phyloP scores from a whole-genome alignment of 2,888 invertebrate species.

The Keiferia lycopersicella region DNA sequence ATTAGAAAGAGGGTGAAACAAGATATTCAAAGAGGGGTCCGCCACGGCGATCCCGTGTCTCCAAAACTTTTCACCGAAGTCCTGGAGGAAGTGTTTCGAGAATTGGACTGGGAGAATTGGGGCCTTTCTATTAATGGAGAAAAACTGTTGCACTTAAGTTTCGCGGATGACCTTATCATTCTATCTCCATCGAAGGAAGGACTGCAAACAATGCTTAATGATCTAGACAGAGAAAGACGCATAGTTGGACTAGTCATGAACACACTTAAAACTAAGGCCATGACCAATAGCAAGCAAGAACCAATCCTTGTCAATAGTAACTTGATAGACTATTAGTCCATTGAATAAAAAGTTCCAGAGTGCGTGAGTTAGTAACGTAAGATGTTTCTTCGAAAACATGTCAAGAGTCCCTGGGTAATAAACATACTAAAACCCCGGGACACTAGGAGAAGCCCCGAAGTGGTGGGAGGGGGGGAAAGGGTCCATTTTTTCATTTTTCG shows the following conservation, averaged over 20 bases:
- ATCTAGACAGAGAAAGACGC: not conserved
- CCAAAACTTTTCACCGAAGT: slow-evolving; percentile 28
- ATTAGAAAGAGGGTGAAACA: slow-evolving; percentile 24
- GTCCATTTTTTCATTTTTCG: no score
- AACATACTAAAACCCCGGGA: no score
- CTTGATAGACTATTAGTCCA: not conserved
- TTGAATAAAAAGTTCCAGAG: no score
- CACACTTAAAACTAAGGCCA: slow-evolving; percentile 24
- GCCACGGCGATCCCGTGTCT: slow-evolving; percentile 29
- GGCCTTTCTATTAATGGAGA: slow-evolving; percentile 21
- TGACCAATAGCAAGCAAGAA: slow-evolving; percentile 25
- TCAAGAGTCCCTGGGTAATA: no score
- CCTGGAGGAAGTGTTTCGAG: slow-evolving; percentile 25
- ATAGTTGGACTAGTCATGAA: not conserved
- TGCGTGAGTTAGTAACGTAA: no score
- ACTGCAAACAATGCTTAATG: not conserved
- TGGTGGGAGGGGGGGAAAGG: no score
- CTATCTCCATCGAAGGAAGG: not conserved
- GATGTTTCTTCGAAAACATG: no score
- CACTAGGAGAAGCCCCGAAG: no score
- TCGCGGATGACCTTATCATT: not conserved
- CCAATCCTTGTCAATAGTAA: not conserved
- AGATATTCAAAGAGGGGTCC: slow-evolving; percentile 28
- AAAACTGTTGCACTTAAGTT: not conserved
- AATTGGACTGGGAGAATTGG: slow-evolving; percentile 25